These are phyloP conservation scores for Drosophila atripex DNA, from an alignment of 2,888 invertebrate genomes.

Conservation along the genomic window DNA sequence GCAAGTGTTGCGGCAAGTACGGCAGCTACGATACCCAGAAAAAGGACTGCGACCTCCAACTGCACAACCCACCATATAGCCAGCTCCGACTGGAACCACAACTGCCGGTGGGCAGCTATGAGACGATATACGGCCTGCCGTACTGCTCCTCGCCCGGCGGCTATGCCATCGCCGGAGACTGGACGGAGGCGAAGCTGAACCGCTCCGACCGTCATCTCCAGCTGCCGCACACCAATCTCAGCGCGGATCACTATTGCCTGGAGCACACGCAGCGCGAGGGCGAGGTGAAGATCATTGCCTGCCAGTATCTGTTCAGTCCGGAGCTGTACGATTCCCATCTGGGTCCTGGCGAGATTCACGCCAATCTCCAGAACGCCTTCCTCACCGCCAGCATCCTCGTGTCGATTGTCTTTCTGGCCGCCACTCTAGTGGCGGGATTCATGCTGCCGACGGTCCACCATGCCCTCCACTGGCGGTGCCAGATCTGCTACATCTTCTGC, in stretches of 20 bases:
- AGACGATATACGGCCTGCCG: constrained; percentile 78
- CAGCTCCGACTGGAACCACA: constrained; percentile 62
- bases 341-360: constrained; percentile 8
- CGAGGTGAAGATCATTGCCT: constrained; percentile 86
- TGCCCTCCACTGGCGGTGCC: constrained; percentile 94
- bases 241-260: constrained; percentile 71
- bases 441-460: constrained; percentile 92
- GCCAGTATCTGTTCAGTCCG: constrained; percentile 85
- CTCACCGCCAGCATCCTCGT: constrained; percentile 91
- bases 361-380: constrained; percentile 86
- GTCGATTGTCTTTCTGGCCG: constrained; percentile 91
- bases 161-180: constrained; percentile 80
- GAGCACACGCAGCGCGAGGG: constrained; percentile 66
- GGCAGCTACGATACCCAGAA: constrained; percentile 86
- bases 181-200: constrained; percentile 61
- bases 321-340: constrained; percentile 18
- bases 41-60: constrained; percentile 83
- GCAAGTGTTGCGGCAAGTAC: constrained; percentile 89
- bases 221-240: constrained; percentile 64
- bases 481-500: constrained; percentile 93
- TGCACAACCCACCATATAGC: constrained; percentile 15
- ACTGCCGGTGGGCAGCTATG: constrained; percentile 59
- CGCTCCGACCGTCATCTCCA: constrained; percentile 54
- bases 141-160: constrained; percentile 56
- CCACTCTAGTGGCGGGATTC: constrained; percentile 91